Percentiles rank a stretch among this genome's conserved stretches.
Evolutionary conservation across 2,888 invertebrate genomes (phyloP).

Genomic region (Sminthurides aquaticus): DNA sequence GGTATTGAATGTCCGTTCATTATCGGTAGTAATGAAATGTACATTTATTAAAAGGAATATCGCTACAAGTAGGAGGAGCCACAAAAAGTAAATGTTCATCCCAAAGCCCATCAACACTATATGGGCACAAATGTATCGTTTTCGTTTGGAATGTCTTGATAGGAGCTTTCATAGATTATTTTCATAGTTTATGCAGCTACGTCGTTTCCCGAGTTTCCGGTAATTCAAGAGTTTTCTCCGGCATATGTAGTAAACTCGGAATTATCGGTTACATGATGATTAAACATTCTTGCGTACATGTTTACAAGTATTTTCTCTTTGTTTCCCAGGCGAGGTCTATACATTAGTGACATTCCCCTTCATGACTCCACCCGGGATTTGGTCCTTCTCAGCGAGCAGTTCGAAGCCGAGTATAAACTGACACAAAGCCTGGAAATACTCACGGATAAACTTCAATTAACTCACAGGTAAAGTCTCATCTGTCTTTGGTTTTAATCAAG

Average conservation of each 20-base stretch:
- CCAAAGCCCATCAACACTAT: too few relatives aligned
- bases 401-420: constrained; percentile 91
- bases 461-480: constrained; percentile 54
- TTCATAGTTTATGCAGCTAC: background rate
- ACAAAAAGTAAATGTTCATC: too few relatives aligned
- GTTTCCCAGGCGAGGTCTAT: constrained; percentile 68
- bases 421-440: constrained; percentile 87
- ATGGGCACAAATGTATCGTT: too few relatives aligned
- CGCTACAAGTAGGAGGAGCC: too few relatives aligned
- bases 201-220: background rate
- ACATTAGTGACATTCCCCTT: constrained; percentile 87
- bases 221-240: background rate
- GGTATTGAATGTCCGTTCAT: too few relatives aligned
- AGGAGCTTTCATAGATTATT: too few relatives aligned
- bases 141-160: too few relatives aligned
- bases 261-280: background rate
- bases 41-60: too few relatives aligned
- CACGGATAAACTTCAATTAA: constrained; percentile 90
- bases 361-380: constrained; percentile 93
- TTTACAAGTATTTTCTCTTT: background rate
- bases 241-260: background rate
- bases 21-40: too few relatives aligned
- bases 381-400: constrained; percentile 91
- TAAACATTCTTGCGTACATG: background rate
- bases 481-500: background rate